These are phyloP conservation scores for Tauraco erythrolophus DNA, from an alignment of 2,113 vertebrate genomes.

Conservation along the genomic window DNA sequence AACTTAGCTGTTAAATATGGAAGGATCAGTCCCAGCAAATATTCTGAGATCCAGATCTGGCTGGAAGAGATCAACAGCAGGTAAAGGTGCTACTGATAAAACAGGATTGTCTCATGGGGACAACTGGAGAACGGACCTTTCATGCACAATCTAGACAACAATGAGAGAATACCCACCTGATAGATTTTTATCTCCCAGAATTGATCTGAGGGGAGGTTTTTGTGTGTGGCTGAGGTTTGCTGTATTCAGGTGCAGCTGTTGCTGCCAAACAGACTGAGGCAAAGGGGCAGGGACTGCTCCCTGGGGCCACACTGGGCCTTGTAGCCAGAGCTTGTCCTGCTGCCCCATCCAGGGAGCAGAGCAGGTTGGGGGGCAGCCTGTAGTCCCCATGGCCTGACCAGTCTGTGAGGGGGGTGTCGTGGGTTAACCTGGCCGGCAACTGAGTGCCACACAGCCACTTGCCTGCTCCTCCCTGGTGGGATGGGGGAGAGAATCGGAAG, in stretches of 20 bases:
- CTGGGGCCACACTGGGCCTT: background rate
- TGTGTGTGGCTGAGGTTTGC: background rate
- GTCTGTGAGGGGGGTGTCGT: background rate
- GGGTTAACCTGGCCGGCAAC: no score
- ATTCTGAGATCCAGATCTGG: slow-evolving; percentile 74
- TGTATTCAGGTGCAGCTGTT: fast-evolving
- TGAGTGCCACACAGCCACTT: no score
- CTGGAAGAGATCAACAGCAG: slow-evolving; percentile 75
- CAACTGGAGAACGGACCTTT: background rate
- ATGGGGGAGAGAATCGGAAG: no score
- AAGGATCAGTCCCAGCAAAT: slow-evolving; percentile 75
- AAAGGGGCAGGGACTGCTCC: background rate
- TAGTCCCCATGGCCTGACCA: fast-evolving
- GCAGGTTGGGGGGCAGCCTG: fast-evolving
- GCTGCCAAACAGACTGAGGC: background rate
- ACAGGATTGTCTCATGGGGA: background rate
- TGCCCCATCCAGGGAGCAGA: background rate
- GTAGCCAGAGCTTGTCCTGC: background rate
- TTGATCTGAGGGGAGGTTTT: background rate
- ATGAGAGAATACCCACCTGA: background rate
- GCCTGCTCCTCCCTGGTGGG: no score
- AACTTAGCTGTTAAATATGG: slow-evolving; percentile 75
- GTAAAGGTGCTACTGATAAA: slow-evolving; percentile 60
- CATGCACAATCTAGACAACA: fast-evolving
- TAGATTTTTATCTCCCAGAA: background rate